Evolutionary conservation across 2,113 vertebrate species (phyloP).

Genomic region (Neomonachus schauinslandi): DNA sequence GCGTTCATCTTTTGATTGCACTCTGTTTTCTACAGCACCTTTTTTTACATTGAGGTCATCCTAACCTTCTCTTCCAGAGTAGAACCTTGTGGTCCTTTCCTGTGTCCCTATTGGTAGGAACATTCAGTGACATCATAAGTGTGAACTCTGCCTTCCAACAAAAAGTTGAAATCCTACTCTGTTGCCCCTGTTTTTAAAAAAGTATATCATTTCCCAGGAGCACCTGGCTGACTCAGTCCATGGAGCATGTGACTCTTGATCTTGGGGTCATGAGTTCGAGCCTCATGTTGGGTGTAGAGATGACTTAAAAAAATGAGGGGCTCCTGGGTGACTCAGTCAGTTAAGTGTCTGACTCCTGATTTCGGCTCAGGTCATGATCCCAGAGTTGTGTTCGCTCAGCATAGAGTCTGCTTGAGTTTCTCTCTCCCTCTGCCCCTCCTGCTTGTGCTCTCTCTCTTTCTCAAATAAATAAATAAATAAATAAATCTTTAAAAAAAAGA

Average conservation of each 20-base stretch:
- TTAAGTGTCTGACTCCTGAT: neutral
- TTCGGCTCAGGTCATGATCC: neutral
- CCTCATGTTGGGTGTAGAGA: neutral
- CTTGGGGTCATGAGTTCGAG: neutral
- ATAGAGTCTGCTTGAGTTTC: neutral
- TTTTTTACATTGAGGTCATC: neutral
- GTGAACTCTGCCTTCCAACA: neutral
- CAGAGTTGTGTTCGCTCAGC: neutral
- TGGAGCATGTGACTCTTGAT: neutral
- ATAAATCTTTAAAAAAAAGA: too few relatives aligned
- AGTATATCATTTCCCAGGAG: neutral
- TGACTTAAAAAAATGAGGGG: neutral
- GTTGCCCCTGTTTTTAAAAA: neutral
- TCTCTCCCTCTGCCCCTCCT: neutral
- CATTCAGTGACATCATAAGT: constrained; percentile 3
- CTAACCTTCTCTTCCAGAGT: neutral
- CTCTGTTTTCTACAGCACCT: neutral
- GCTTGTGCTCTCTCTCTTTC: neutral
- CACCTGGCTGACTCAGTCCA: neutral
- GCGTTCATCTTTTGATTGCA: neutral
- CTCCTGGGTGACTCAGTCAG: neutral
- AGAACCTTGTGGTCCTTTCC: neutral
- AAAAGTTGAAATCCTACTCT: neutral
- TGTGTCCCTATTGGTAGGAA: neutral
- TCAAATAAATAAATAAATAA: neutral